phyloP scores from a whole-genome alignment of 2,113 vertebrate species.

The Anseranas semipalmata region DNA sequence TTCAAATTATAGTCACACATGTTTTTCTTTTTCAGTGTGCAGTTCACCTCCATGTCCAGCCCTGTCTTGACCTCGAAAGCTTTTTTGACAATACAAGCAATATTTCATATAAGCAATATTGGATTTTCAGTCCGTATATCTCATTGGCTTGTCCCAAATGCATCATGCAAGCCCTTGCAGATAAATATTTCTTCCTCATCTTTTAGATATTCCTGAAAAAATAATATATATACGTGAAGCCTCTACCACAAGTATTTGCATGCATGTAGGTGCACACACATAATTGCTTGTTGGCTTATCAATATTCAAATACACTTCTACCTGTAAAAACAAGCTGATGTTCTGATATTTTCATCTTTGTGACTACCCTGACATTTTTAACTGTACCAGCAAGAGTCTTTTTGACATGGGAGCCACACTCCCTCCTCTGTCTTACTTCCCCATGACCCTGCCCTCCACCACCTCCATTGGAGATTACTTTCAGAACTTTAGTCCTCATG shows the following conservation, averaged over 20 bases:
- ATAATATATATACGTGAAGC: neutral
- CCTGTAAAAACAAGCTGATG: neutral
- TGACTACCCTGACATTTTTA: neutral
- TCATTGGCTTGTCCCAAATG: neutral
- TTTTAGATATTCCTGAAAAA: neutral
- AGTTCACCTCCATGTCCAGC: neutral
- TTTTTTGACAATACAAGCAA: neutral
- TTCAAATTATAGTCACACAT: neutral
- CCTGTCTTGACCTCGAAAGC: neutral
- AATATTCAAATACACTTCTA: neutral
- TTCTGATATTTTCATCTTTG: neutral
- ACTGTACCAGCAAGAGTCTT: neutral
- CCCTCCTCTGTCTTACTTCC: neutral
- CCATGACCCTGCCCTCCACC: neutral
- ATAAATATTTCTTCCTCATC: neutral
- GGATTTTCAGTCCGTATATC: neutral
- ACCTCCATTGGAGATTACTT: too few relatives aligned
- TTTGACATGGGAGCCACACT: neutral
- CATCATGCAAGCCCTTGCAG: neutral
- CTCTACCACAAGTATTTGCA: neutral
- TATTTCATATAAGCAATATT: neutral
- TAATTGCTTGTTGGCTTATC: fast-evolving
- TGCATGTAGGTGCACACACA: fast-evolving
- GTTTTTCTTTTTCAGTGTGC: neutral
- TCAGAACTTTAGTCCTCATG: neutral